These are phyloP conservation scores for Stenichneumon culpator DNA, from an alignment of 2,888 invertebrate genomes.

Conservation along the genomic window DNA sequence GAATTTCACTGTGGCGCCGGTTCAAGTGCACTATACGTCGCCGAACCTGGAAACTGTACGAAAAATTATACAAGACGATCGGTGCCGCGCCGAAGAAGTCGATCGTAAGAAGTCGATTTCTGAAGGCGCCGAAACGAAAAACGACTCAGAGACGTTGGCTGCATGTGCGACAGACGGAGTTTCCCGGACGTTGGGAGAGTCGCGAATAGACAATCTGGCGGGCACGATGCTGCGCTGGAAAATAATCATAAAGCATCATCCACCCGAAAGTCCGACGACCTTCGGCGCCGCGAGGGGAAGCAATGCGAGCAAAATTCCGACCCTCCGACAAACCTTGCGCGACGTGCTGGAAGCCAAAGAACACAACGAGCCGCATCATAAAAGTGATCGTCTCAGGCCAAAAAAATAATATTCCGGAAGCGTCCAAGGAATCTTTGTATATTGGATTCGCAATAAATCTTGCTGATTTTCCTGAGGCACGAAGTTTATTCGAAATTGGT, in stretches of 20 bases:
- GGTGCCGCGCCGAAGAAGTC: background rate
- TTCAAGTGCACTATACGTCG: slow-evolving; percentile 47
- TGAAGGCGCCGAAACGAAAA: background rate
- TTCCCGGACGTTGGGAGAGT: background rate
- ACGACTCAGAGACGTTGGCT: background rate
- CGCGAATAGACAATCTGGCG: slow-evolving; percentile 28
- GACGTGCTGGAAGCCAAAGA: slow-evolving; percentile 24
- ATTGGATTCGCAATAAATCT: background rate
- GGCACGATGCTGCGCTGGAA: slow-evolving; percentile 68
- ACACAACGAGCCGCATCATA: slow-evolving; percentile 9
- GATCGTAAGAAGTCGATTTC: background rate
- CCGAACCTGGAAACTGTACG: slow-evolving; percentile 31
- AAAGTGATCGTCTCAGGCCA: slow-evolving; percentile 3
- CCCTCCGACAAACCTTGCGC: slow-evolving; percentile 23
- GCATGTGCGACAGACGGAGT: slow-evolving; percentile 12
- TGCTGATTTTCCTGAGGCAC: background rate
- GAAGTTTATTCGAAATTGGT: slow-evolving; percentile 16
- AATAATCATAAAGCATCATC: slow-evolving; percentile 69
- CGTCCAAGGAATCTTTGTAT: background rate
- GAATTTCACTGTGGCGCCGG: slow-evolving; percentile 57
- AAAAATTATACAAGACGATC: slow-evolving; percentile 16
- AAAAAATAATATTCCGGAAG: background rate
- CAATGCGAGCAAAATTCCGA: slow-evolving; percentile 6
- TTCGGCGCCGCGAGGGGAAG: background rate
- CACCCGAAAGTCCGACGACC: slow-evolving; percentile 29